phyloP scores from a whole-genome alignment of 2,797 vertebrate species.

The Danio aesculapii region DNA sequence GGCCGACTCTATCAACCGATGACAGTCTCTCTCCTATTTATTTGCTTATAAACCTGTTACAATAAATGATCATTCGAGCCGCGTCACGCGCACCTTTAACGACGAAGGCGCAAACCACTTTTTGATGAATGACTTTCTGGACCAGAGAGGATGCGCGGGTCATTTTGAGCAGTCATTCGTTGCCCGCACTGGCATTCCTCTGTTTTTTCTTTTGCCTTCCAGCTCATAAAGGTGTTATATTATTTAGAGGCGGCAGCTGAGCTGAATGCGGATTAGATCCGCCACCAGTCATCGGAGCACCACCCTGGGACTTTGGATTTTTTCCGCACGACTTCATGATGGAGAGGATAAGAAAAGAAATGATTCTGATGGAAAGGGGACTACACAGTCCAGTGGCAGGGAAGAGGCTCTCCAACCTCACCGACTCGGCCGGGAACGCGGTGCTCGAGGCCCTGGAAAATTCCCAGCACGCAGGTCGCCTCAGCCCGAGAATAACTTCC shows the following conservation, averaged over 20 bases:
- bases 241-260: conserved; percentile 88
- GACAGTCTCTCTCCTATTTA: conserved; percentile 99
- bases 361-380: conserved; percentile 99
- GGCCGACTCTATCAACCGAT: conserved; percentile 98
- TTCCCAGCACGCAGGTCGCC: conserved; percentile 94
- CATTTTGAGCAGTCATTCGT: conserved; percentile 95
- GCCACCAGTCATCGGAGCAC: conserved; percentile 89
- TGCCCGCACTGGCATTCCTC: conserved; percentile 91
- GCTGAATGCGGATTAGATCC: conserved; percentile 95
- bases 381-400: conserved; percentile 95
- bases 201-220: conserved; percentile 86
- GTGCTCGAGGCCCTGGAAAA: conserved; percentile 99
- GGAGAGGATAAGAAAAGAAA: conserved; percentile 99
- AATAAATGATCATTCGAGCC: conserved; percentile 99
- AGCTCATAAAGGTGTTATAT: conserved; percentile 90
- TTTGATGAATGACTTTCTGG: conserved; percentile 99
- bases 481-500: conserved; percentile 95
- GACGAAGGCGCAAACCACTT: conserved; percentile 88
- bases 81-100: conserved; percentile 98
- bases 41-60: conserved; percentile 99
- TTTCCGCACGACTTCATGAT: conserved; percentile 92
- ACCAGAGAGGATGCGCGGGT: conserved; percentile 93
- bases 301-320: conserved; percentile 85
- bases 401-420: conserved; percentile 90
- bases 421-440: conserved; percentile 93